Conservation (phyloP, 1,140 invertebrate genomes). For the Saccostrea echinata region DNA sequence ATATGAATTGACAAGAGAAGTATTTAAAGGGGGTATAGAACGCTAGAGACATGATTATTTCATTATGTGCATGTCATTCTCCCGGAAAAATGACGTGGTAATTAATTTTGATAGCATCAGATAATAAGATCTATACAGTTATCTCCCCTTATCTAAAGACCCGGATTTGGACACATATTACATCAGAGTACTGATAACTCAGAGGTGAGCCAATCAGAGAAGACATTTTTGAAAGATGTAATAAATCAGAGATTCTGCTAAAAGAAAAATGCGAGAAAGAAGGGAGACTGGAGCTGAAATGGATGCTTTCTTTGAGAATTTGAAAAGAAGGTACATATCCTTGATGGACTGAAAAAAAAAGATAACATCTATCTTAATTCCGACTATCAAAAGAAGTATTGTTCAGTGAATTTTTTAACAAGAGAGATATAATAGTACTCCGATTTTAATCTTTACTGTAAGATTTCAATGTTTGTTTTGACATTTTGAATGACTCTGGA, state of each 20-base stretch:
- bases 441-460: too few species aligned
- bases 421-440: too few species aligned
- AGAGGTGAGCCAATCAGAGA: neutral
- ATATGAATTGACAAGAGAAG: conserved; percentile 10
- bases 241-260: neutral
- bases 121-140: conserved; percentile 4
- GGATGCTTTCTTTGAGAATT: too few species aligned
- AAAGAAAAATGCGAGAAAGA: too few species aligned
- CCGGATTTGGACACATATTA: conserved; percentile 5
- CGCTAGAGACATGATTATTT: conserved; percentile 2
- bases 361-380: too few species aligned
- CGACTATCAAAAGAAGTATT: too few species aligned
- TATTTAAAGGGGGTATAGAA: neutral
- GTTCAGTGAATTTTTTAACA: too few species aligned
- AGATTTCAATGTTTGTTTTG: too few species aligned
- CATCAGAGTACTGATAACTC: neutral
- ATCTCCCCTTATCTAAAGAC: conserved; percentile 27
- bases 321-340: too few species aligned
- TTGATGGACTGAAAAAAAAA: too few species aligned
- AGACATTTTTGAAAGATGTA: neutral
- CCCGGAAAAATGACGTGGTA: neutral
- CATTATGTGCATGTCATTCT: conserved; percentile 20
- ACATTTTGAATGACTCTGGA: too few species aligned
- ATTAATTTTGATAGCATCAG: conserved; percentile 36
- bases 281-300: too few species aligned